Evolutionary conservation across 2,797 vertebrate genomes (phyloP), one percentile per base, ranked within the genome.

Genomic region (Amblyraja radiata): DNA sequence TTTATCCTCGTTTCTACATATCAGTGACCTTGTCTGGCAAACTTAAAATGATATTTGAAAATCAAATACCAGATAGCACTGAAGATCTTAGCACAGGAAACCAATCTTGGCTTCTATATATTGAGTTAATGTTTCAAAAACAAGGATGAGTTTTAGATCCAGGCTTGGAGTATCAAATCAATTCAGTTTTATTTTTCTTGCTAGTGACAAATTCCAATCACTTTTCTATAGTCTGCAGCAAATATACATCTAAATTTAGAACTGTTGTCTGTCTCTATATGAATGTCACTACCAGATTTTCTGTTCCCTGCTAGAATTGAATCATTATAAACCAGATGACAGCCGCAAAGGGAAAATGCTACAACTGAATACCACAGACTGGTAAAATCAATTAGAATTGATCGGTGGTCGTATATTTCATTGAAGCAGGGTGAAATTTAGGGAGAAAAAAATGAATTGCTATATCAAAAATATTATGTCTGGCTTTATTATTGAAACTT

Each of bases 311-410:
- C 94, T 94, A 95, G 63, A 94, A 95, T 95, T 94, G 95, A 95
- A 94, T 95, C 95, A 94, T 95, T 95, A 94, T 94, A 93, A 93
- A 93, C 94, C 86, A 93, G 94, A 90, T 93, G 94, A 94, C 81
- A 94, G 94, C 93, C 94, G 93, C 88, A 61, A 93, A 93, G 94
- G 94, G 78, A 95, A 95, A 90, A 93, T 32, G 93, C 16, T 94
- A 32, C 93, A 93, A 88, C 93, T 94, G 93, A 93, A 95, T 95
- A 76, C 94, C 94, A 93, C 78, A 94, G 93, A 93, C 93, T 94
- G 93, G 93, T 93, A 94, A 94, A 96, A 96, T 95, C 93, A 95
- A 95, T 95, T 95, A 94, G 93, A 94, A 96, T 95, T 94, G 94
- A 96, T 95, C n/a, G 36, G 39, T 71, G 73, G 18, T 76, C 13